phyloP scores from a whole-genome alignment of 2,888 invertebrate genomes.

The Corbicula japonica region DNA sequence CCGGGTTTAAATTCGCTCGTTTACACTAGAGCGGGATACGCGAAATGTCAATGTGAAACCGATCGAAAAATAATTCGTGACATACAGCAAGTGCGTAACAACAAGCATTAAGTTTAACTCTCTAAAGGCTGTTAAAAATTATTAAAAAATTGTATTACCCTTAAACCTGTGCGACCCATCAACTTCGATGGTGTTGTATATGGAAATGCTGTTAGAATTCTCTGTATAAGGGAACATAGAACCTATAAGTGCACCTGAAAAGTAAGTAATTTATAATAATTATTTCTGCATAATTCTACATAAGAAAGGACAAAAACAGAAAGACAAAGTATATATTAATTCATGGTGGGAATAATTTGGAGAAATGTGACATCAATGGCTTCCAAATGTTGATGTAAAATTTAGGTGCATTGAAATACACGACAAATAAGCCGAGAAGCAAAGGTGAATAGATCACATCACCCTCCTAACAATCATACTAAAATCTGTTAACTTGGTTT shows the following conservation, averaged over 20 bases:
- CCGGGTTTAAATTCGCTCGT: neutral
- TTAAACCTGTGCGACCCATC: neutral
- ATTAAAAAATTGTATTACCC: neutral
- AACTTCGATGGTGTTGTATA: constrained; percentile 11
- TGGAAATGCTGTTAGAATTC: constrained; percentile 1
- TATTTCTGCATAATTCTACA: too few species aligned
- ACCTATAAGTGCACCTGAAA: neutral
- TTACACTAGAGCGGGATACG: neutral
- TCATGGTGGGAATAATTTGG: too few species aligned
- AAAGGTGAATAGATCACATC: too few species aligned
- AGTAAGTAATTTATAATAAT: too few species aligned
- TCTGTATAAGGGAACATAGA: neutral
- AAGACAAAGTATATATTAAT: too few species aligned
- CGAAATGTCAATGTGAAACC: neutral
- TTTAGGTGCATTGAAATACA: too few species aligned
- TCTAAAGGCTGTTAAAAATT: neutral
- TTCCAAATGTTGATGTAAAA: too few species aligned
- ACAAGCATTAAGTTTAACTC: neutral
- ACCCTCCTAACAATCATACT: too few species aligned
- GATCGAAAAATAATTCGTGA: neutral
- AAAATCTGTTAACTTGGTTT: too few species aligned
- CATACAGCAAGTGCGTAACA: neutral
- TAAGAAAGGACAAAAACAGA: too few species aligned
- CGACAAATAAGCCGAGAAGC: too few species aligned
- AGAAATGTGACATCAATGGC: too few species aligned